These are phyloP conservation scores for Phocides pigmalion DNA, from an alignment of 1,140 invertebrate species.

Conservation along the genomic window DNA sequence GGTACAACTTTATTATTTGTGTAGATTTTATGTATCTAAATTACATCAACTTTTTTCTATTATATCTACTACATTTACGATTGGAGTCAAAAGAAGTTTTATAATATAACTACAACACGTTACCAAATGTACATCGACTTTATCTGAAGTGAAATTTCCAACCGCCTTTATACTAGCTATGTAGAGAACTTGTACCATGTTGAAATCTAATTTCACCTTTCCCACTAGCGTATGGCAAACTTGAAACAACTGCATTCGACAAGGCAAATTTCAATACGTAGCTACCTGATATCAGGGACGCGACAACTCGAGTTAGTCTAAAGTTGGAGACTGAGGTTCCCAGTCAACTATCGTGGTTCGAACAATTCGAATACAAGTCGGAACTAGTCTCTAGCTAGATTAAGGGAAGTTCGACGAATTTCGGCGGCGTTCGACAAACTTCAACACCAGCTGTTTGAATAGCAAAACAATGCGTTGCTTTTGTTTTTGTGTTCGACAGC, in stretches of 20 bases:
- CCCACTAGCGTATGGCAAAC: constrained; percentile 18
- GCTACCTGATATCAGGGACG: constrained; percentile 23
- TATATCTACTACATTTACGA: no score
- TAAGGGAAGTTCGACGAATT: constrained; percentile 44
- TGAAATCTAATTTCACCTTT: constrained; percentile 26
- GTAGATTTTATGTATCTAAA: no score
- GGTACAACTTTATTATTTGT: no score
- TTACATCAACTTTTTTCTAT: no score
- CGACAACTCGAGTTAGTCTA: constrained; percentile 20
- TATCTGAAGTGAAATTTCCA: background rate
- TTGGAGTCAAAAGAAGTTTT: no score
- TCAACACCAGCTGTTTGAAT: constrained; percentile 36
- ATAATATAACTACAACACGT: no score
- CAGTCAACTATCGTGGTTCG: constrained; percentile 42
- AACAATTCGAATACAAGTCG: constrained; percentile 37
- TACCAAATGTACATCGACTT: background rate
- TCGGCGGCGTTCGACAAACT: constrained; percentile 41
- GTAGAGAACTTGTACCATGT: background rate
- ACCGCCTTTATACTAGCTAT: background rate
- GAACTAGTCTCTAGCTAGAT: constrained; percentile 41
- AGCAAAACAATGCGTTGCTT: constrained; percentile 45
- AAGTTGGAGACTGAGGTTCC: constrained; percentile 17
- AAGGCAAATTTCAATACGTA: constrained; percentile 29
- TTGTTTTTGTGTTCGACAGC: background rate
- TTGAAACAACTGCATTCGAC: constrained; percentile 29